Evolutionary conservation across 2,888 invertebrate genomes (phyloP).

Genomic region (Onchidella celtica): DNA sequence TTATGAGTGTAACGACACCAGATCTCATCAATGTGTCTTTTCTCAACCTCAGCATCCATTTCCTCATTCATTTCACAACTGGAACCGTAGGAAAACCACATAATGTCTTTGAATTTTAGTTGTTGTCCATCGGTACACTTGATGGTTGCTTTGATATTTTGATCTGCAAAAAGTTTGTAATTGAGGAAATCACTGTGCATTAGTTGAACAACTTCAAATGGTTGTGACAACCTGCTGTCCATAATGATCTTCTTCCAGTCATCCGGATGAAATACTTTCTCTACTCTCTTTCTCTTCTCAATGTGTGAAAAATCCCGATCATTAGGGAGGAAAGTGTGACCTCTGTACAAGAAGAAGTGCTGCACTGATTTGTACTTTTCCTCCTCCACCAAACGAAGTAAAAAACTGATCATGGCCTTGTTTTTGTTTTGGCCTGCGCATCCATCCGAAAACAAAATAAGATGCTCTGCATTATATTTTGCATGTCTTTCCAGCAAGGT

Average conservation of each 20-base stretch:
- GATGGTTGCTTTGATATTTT: slow-evolving; percentile 26
- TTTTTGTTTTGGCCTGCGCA: slow-evolving; percentile 28
- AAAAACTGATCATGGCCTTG: slow-evolving; percentile 20
- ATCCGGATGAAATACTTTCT: slow-evolving; percentile 20
- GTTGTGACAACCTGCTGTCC: slow-evolving; percentile 24
- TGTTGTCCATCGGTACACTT: slow-evolving; percentile 30
- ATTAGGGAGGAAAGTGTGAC: slow-evolving; percentile 33
- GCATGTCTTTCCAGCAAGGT: slow-evolving; percentile 28
- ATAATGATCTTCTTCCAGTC: slow-evolving; percentile 13
- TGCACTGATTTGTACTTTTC: slow-evolving; percentile 16
- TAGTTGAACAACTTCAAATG: slow-evolving; percentile 13
- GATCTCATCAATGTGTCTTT: slow-evolving; percentile 26
- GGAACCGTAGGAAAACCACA: slow-evolving; percentile 39
- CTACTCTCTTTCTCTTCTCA: slow-evolving; percentile 27
- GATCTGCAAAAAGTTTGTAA: slow-evolving; percentile 17
- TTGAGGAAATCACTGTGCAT: slow-evolving; percentile 7
- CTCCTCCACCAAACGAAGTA: slow-evolving; percentile 1
- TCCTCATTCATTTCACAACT: slow-evolving; percentile 37
- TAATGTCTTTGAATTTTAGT: slow-evolving; percentile 36
- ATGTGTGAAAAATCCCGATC: slow-evolving; percentile 31
- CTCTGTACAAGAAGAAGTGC: slow-evolving; percentile 25
- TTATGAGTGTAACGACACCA: slow-evolving; percentile 38
- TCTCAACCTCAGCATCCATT: slow-evolving; percentile 6
- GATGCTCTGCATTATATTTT: neutral
- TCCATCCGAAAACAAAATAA: slow-evolving; percentile 20